Percentiles rank a stretch among this genome's conserved stretches.
Evolutionary conservation across 2,888 invertebrate genomes (phyloP).

Genomic region (Cotesia congregata): DNA sequence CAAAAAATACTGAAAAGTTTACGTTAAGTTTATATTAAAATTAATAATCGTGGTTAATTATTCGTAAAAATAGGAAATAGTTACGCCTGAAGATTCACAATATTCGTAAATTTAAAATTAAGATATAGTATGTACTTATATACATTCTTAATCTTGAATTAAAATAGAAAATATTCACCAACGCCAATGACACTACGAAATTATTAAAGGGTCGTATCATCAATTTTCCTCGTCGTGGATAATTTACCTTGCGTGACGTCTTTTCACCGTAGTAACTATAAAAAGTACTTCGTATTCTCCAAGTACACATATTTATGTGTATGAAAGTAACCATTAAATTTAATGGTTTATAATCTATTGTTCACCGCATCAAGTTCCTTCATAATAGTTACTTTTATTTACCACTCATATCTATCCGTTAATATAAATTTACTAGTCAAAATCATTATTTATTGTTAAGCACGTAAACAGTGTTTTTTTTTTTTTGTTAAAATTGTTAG

Average conservation of each 20-base stretch:
- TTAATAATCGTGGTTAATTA: slow-evolving; percentile 23
- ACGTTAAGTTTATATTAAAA: slow-evolving; percentile 14
- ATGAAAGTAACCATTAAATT: not conserved
- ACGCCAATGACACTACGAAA: slow-evolving; percentile 29
- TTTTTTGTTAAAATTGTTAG: too few species aligned
- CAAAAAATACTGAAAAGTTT: slow-evolving; percentile 25
- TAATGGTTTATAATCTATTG: not conserved
- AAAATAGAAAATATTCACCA: not conserved
- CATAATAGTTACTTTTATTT: not conserved
- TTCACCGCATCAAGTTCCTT: slow-evolving; percentile 7
- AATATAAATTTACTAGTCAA: too few species aligned
- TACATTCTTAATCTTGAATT: too few species aligned
- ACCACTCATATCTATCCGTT: not conserved
- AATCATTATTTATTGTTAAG: too few species aligned
- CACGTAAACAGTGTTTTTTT: too few species aligned
- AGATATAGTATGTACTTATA: not conserved
- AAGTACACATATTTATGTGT: slow-evolving; percentile 8
- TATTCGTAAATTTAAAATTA: slow-evolving; percentile 11
- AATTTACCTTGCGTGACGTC: slow-evolving; percentile 40
- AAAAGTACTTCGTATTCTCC: slow-evolving; percentile 22
- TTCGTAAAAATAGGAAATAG: slow-evolving; percentile 16
- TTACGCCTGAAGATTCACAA: slow-evolving; percentile 23
- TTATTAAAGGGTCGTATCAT: slow-evolving; percentile 36
- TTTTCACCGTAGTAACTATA: slow-evolving; percentile 17
- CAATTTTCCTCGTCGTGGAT: slow-evolving; percentile 39